Evolutionary conservation across 2,888 invertebrate species (phyloP).

Genomic region (Criorhina ranunculi): DNA sequence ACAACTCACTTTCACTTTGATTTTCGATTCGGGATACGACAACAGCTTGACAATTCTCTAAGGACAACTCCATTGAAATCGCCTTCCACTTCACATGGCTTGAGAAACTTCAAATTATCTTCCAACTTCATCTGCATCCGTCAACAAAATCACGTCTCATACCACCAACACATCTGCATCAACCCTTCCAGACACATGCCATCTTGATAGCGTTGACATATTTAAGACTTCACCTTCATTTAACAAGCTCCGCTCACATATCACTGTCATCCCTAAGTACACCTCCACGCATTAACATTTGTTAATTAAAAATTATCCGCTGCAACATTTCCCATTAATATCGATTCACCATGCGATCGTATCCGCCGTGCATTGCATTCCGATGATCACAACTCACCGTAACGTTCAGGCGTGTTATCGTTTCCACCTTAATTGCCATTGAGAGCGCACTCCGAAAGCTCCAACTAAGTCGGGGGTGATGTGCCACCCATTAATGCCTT

Average conservation of each 20-base stretch:
- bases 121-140: too few relatives aligned
- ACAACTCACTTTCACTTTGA: too few relatives aligned
- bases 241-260: constrained; percentile 54
- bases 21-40: too few relatives aligned
- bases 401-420: constrained; percentile 62
- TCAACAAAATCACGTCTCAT: not conserved
- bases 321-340: constrained; percentile 39
- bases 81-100: too few relatives aligned
- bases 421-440: constrained; percentile 64
- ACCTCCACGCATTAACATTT: constrained; percentile 56
- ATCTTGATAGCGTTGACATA: constrained; percentile 42
- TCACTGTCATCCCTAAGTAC: constrained; percentile 64
- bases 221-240: constrained; percentile 44
- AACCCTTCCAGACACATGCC: constrained; percentile 22
- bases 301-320: constrained; percentile 66
- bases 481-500: constrained; percentile 67
- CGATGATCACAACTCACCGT: constrained; percentile 40
- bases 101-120: too few relatives aligned
- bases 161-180: constrained; percentile 10
- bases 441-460: constrained; percentile 67
- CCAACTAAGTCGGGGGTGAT: constrained; percentile 34
- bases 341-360: constrained; percentile 4
- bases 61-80: too few relatives aligned
- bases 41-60: too few relatives aligned
- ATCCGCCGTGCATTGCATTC: constrained; percentile 28